Base-by-base conservation (phyloP, 2,797 vertebrate species). In the Manis pentadactyla region DNA sequence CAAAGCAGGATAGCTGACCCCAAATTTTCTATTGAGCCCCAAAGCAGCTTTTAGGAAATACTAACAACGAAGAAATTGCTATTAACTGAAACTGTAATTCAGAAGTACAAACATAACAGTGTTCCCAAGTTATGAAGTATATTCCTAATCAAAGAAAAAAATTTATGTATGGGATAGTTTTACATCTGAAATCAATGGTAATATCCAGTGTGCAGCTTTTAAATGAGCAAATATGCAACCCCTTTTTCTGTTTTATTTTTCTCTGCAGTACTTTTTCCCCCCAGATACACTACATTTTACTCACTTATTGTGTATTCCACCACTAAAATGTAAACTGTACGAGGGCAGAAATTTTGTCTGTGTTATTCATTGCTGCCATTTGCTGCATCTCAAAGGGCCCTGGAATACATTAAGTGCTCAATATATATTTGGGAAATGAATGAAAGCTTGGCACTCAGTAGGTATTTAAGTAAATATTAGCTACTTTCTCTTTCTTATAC, bases 121-220 rank as follows among this genome's bases (percentile, higher is more conserved):
- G 19, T 81, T 94, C 42, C 68, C 42, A 97, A 93, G 59, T 86
- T 90, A 90, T 85, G 18, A 97, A 94, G 53, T 85, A 7, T 55
- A 86, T 49, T 90, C 69, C 79, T 87, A 77, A 39, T n/a, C 29
- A 64, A 87, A 95, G 59, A 86, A 87, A 95, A 95, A 93, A 84
- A 51, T 10, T 77, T 63, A 84, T 78, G 39, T 87, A 89, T 25
- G 27, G 42, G 37, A n/a, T 37, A 94, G 86, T 17, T 87, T 75
- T 94, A 37, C 92, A 96, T 97, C 51, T 95, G 66, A 97, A 95
- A 96, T 63, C 51, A 92, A 96, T 68, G 73, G 74, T 74, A 51
- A 11, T 37, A 66, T 3, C 27, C 37, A 92, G 23, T 59, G 49
- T 46, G 39, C 31, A 73, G 31, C 63, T 89, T 64, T 79, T 34